Base-by-base conservation (phyloP, 64 coral and sea anemone genomes). In the Dendrophyllia cribrosa region DNA sequence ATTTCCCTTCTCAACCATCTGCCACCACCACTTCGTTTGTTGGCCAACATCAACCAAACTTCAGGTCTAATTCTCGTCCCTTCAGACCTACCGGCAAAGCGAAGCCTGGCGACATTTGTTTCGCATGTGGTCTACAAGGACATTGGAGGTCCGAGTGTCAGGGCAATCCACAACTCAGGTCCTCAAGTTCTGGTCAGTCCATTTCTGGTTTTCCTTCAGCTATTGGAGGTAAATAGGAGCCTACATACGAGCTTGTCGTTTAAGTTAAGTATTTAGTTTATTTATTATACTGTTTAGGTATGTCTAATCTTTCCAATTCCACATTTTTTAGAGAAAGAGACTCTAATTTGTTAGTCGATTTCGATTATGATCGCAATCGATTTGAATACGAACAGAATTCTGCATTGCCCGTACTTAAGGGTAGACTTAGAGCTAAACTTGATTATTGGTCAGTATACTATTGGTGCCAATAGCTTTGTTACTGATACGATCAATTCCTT, bases 371-470 rank as follows among this genome's bases (percentile, higher is more conserved):
- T 88, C 55, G 43, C 26, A 78, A 80, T 51, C 58, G 72, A 45
- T 83, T 82, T 59, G n/a, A n/a, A n/a, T n/a, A n/a, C n/a, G n/a
- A n/a, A n/a, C n/a, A n/a, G 77, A 91, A 79, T 72, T 76, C 72
- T 77, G 65, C 25, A 12, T 78, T 59, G 19, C 70, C 82, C 3
- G 74, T 86, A 23, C 71, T 83, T 69, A 92, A 86, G 63, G 90
- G 71, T 44, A 92, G 72, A 68, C 60, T 92, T n/a, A n/a, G 63
- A 62, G 9, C 43, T 47, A 19, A 66, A 4, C 58, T 76, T 12
- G 16, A 44, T 5, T 85, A 67, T 65, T 86, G 79, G 9, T 53
- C 9, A 9, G 90, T 51, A 77, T 19, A 76, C 58, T 55, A 78
- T 86, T 85, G 52, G 75, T 20, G 45, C 82, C 22, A 78, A 58